phyloP scores from a whole-genome alignment of 2,113 vertebrate genomes.

The Nestor notabilis region DNA sequence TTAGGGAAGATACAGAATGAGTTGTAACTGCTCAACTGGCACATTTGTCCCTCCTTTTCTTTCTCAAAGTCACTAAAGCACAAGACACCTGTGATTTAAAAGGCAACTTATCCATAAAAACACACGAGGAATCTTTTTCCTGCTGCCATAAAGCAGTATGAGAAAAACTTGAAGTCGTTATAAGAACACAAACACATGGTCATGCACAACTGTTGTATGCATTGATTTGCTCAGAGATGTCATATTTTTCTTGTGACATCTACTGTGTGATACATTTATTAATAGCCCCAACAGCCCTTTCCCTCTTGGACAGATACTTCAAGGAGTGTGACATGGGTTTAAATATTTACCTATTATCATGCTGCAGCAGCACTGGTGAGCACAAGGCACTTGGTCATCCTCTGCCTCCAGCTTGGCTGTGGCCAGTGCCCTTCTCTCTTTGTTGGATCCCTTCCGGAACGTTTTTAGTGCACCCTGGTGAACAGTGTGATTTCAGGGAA shows the following conservation, averaged over 20 bases:
- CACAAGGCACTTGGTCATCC: slow-evolving; percentile 10
- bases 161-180: neutral
- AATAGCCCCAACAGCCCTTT: neutral
- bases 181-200: rapidly evolving
- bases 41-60: neutral
- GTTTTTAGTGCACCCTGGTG: neutral
- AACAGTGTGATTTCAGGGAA: neutral
- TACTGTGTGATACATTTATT: neutral
- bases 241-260: neutral
- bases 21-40: neutral
- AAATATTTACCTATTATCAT: neutral
- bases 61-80: neutral
- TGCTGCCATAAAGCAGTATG: neutral
- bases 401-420: neutral
- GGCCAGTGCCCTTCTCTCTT: neutral
- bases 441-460: slow-evolving; percentile 35
- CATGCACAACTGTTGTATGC: rapidly evolving
- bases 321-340: neutral
- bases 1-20: neutral
- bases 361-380: neutral
- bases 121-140: neutral
- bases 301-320: neutral
- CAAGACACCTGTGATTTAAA: neutral
- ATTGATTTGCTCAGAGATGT: rapidly evolving
- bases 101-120: neutral